A percentile compares a stretch with the other conserved stretches of the same genome.
Evolutionary conservation across 2,113 vertebrate species (phyloP).

Genomic region (Cynoglossus semilaevis): DNA sequence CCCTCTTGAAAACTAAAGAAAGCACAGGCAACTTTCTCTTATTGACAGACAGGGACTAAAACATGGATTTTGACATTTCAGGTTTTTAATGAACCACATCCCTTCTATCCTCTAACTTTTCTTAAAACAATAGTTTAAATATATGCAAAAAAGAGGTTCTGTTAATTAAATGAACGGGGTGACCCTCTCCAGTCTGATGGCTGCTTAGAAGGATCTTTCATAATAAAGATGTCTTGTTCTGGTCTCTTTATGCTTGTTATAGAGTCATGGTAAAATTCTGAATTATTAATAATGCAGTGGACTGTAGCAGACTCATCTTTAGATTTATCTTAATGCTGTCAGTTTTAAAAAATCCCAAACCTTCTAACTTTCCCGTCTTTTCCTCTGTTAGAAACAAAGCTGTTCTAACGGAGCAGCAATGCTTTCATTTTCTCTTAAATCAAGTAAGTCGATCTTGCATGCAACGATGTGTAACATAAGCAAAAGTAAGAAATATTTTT

Average conservation of each 20-base stretch:
- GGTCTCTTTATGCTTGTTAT: constrained; percentile 7
- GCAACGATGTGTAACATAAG: no score
- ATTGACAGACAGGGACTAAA: constrained; percentile 28
- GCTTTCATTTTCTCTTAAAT: no score
- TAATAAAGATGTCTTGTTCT: constrained; percentile 29
- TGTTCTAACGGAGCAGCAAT: no score
- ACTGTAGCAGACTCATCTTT: background rate
- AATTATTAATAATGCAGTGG: background rate
- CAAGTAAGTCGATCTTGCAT: no score
- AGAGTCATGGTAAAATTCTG: constrained; percentile 16
- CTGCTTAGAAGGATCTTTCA: constrained; percentile 17
- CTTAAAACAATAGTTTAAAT: constrained; percentile 12
- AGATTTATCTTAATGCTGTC: constrained; percentile 1
- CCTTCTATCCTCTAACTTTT: constrained; percentile 1
- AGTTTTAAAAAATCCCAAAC: no score
- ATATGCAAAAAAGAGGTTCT: constrained; percentile 52
- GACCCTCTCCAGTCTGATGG: no score
- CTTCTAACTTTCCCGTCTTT: constrained; percentile 1
- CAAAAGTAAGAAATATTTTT: no score
- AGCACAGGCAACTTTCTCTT: constrained; percentile 16
- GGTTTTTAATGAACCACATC: background rate
- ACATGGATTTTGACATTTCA: constrained; percentile 8
- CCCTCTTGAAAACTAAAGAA: constrained; percentile 39
- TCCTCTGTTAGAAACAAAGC: no score
- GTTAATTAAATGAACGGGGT: constrained; percentile 43